Base-by-base conservation (phyloP, 2,113 vertebrate species). In the Passer domesticus region DNA sequence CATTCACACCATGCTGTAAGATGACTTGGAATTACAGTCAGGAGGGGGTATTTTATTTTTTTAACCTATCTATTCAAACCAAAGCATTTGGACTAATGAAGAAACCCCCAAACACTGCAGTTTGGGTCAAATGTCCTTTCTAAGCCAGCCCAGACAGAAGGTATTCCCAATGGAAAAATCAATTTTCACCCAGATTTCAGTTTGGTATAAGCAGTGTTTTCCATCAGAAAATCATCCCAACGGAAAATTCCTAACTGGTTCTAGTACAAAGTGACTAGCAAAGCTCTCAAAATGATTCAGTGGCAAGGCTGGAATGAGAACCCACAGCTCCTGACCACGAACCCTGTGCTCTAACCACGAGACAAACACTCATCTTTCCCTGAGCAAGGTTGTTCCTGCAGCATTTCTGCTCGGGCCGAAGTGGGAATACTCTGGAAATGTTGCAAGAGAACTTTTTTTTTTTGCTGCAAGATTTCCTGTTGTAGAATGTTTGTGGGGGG, bases 311-410 rank as follows among this genome's bases (percentile, higher is more conserved):
- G 95, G 93, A 95, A 94, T 83, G 79, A 67, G 68, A 97, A 93
- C 85, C 92, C 92, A 95, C 90, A 96, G 88, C 92, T 91, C 56
- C 85, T 86, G 87, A 94, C 96, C 95, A 86, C 72, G n/a, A 96
- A 77, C 93, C 93, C 90, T 97, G 93, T 55, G 90, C 96, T 90
- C 75, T 93, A 59, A 95, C 94, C 95, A 95, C 72, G 33, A 93
- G 94, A 96, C 93, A 94, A 94, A 93, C 96, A 96, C 94, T 94
- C 93, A 96, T 96, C 94, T 92, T 96, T 96, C 95, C 94, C 82
- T 88, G 47, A 94, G 93, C 82, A 72, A 90, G 93, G 95, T 85
- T 85, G 44, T 88, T 90, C 74, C 60, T 93, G 84, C 93, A 83
- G 64, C 55, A 33, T 80, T 96, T 93, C 85, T 95, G 79, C 83